phyloP scores from a whole-genome alignment of 2,113 vertebrate genomes.

The Takifugu flavidus region DNA sequence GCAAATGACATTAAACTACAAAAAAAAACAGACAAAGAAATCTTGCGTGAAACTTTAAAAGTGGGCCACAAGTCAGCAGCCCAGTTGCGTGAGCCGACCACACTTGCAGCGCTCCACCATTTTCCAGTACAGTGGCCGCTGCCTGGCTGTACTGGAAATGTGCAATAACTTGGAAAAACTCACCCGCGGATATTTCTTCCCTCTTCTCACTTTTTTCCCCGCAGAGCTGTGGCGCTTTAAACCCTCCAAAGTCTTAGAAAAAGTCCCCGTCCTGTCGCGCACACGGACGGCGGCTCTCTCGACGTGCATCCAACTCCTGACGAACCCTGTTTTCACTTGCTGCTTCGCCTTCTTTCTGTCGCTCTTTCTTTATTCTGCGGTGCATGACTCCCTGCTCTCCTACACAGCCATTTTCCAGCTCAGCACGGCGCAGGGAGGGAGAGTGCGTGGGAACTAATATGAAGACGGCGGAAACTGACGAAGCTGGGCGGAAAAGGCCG shows the following conservation, averaged over 20 bases:
- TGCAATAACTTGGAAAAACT: constrained; percentile 70
- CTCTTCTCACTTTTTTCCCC: constrained; percentile 41
- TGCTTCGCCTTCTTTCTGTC: constrained; percentile 35
- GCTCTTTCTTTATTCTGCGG: constrained; percentile 49
- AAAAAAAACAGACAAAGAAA: background rate
- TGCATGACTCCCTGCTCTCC: constrained; percentile 57
- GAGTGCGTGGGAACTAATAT: constrained; percentile 65
- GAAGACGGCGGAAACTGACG: constrained; percentile 55
- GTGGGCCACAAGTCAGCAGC: background rate
- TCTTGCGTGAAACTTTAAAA: constrained; percentile 17
- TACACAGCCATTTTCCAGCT: constrained; percentile 76
- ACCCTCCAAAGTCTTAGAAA: background rate
- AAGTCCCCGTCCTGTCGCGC: background rate
- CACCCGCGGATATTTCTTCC: constrained; percentile 61
- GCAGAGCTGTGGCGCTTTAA: constrained; percentile 19
- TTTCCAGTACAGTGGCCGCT: constrained; percentile 58
- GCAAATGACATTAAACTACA: background rate
- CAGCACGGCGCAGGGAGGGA: constrained; percentile 53
- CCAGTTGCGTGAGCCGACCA: constrained; percentile 6
- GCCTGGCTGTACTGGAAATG: constrained; percentile 57
- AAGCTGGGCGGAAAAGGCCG: constrained; percentile 58
- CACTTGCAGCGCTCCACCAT: constrained; percentile 64
- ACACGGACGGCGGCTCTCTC: constrained; percentile 4
- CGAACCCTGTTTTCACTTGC: background rate
- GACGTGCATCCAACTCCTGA: constrained; percentile 7